A percentile compares a stretch with the other conserved stretches of the same genome.
Evolutionary conservation across 2,113 vertebrate species (phyloP).

Genomic region (Syngnathoides biaculeatus): DNA sequence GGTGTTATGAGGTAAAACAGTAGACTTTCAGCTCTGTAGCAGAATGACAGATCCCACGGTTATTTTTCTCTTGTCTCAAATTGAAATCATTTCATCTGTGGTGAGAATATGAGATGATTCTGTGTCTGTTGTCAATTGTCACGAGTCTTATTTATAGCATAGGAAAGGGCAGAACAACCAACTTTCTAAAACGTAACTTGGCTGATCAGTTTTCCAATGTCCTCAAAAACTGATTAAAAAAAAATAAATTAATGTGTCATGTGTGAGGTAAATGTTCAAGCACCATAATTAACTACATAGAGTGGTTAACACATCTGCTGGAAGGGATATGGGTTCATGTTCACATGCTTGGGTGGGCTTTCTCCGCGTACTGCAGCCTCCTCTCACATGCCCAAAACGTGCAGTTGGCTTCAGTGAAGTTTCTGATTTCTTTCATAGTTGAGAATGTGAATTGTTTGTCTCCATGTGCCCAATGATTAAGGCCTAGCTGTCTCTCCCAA

Average conservation of each 20-base stretch:
- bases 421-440: too few relatives aligned
- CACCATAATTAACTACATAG: neutral
- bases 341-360: too few relatives aligned
- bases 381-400: too few relatives aligned
- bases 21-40: constrained; percentile 18
- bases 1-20: constrained; percentile 22
- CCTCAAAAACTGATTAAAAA: too few relatives aligned
- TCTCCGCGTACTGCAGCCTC: too few relatives aligned
- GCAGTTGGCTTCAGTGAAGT: too few relatives aligned
- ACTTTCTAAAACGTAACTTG: neutral
- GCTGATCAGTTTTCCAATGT: too few relatives aligned
- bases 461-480: too few relatives aligned
- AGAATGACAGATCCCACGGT: neutral
- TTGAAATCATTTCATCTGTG: neutral
- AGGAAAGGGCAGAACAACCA: neutral
- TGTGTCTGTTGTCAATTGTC: neutral
- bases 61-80: neutral
- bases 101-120: neutral
- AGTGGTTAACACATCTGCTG: too few relatives aligned
- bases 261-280: neutral
- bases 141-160: neutral
- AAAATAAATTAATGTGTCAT: neutral
- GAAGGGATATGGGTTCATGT: too few relatives aligned
- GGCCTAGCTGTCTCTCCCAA: too few relatives aligned
- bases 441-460: too few relatives aligned